Base-by-base conservation (phyloP, 2,113 vertebrate genomes). In the Mungos mungo region DNA sequence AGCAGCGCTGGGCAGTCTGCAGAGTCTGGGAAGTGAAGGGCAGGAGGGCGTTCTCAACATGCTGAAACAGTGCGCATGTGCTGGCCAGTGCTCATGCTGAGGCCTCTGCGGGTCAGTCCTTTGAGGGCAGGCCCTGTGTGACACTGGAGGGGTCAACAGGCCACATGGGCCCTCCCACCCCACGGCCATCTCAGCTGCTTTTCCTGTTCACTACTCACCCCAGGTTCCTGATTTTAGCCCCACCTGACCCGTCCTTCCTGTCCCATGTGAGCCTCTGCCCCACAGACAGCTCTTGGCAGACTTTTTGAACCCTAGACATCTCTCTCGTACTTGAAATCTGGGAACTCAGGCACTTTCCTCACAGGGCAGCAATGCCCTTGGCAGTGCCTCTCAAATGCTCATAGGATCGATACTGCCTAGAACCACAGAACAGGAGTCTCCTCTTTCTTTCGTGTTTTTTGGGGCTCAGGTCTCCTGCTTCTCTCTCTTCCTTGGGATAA, bases 51-150 rank as follows among this genome's bases (percentile, higher is more conserved):
- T 23, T 50, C 52, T 31, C 10, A 31, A 13, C 25, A 33, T 0
- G 19, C 27, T 4, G 33, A 63, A 23, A 27, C 0, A 12, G 41
- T 11, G 2, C 7, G 1, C 0, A 0, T 10, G 3, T 41, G 23
- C 41, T 4, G 35, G 35, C 14, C n/a, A 23, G 41, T 0, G 0
- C 47, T 33, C 57, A 27, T 1, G 8, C 45, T 1, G 54, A 38
- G 71, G 33, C n/a, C 33, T n/a, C 41, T 8, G 74, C 35, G 16
- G 23, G 35, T 7, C 3, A 1, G 27, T 35, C 38, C 33, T 65
- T 63, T 79, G 72, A 9, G 81, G 76, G 65, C 5, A 35, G n/a
- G 60, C 47, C 38, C 41, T 15, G 31, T 41, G 15, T 60, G 38
- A 84, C 31, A 68, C 47, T 1, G 90, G 47, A 41, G 79, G 3